Base-by-base conservation (phyloP, 2,113 vertebrate species). In the Ameiurus melas region DNA sequence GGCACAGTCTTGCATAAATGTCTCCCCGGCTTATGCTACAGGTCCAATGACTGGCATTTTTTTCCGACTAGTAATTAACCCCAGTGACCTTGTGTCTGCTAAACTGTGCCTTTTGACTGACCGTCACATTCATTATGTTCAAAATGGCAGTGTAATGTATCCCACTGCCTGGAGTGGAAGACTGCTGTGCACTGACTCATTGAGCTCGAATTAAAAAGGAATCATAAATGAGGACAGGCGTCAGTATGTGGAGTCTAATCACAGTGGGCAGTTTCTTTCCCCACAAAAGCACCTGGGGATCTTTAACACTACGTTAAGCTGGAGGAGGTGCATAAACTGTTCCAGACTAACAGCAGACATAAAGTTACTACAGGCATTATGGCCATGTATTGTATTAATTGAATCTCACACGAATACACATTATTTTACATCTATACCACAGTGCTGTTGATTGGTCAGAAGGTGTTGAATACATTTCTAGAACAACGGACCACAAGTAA, bases 31-130 rank as follows among this genome's bases (percentile, higher is more conserved):
- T 4, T 84, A 83, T 86, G 83, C 64, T 71, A 83, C 60, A 85
- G 58, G 64, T 78, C 71, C 85, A 80, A 27, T 90, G 89, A 92
- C 47, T 90, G 90, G 90, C 89, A 87, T 47, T 60, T 47, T 47
- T 85, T 83, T 86, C 82, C 92, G 90, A 92, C 85, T 79, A 87
- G 84, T 87, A 92, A 92, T 92, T 92, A 91, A 90, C 91, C 88
- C 68, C 43, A 27, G 57, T 89, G 87, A 82, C 90, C 89, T 68
- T 4, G 70, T 84, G 80, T 71, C 85, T 89, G 87, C 87, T 90
- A 90, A 88, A 90, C 87, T 85, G 87, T 84, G 87, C 68, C 77
- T 90, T 90, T 85, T 90, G 90, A 88, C 89, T 85, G 79, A 68
- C 60, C 83, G 87, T 85, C 89, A 87, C 77, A 88, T 79, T 60